Evolutionary conservation across 53 echinoderm and acorn worm genomes (phyloP).

Genomic region (Henricia sp.): DNA sequence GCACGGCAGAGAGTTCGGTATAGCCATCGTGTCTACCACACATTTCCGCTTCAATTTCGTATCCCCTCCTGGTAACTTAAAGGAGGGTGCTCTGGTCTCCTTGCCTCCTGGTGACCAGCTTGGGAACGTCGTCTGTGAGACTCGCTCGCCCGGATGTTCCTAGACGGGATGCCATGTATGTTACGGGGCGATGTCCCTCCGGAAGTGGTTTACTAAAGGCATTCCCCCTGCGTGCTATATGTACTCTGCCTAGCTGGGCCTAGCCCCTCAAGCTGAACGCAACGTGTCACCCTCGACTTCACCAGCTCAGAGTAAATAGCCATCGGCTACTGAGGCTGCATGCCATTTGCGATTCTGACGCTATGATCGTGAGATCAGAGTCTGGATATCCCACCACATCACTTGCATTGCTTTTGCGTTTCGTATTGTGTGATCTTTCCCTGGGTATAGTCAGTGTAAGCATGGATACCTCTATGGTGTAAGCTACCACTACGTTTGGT

Average conservation of each 20-base stretch:
- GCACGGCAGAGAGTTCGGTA: constrained; percentile 21
- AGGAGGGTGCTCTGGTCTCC: neutral
- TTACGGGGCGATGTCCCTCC: constrained; percentile 24
- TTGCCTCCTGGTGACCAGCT: constrained; percentile 25
- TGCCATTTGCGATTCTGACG: neutral
- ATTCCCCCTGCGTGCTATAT: neutral
- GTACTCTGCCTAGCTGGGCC: neutral
- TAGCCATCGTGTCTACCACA: constrained; percentile 15
- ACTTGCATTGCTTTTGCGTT: too few species aligned
- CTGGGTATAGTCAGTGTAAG: too few species aligned
- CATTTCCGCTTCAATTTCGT: neutral
- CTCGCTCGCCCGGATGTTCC: constrained; percentile 61
- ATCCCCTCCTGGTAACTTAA: neutral
- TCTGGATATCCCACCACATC: too few species aligned
- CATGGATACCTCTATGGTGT: too few species aligned
- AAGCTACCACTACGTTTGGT: too few species aligned
- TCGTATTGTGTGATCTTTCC: too few species aligned
- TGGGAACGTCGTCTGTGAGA: constrained; percentile 31
- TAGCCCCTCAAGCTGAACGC: neutral
- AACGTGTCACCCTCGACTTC: constrained; percentile 7
- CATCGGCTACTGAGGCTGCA: neutral
- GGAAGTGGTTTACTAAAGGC: constrained; percentile 15
- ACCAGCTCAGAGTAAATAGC: constrained; percentile 26
- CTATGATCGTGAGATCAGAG: too few species aligned
- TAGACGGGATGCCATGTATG: constrained; percentile 33